Evolutionary conservation across 2,797 vertebrate species (phyloP).

Genomic region (Acanthopagrus latus): DNA sequence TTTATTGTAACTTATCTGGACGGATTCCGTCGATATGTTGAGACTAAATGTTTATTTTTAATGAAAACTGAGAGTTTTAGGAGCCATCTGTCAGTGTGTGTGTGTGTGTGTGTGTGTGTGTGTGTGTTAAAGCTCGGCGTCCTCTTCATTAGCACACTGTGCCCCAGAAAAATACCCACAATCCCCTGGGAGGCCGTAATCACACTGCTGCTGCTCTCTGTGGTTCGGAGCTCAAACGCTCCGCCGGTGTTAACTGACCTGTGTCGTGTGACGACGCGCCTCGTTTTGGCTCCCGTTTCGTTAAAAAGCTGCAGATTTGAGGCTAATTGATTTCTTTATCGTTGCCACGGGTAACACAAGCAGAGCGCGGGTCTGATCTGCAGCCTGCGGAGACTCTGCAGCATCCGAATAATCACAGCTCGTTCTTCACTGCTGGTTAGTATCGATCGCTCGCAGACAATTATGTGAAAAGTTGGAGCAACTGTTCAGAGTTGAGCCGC

Average conservation of each 20-base stretch:
- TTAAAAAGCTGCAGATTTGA: slow-evolving; percentile 4
- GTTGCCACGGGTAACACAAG: slow-evolving; percentile 18
- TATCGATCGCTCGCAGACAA: slow-evolving; percentile 17
- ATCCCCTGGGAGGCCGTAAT: slow-evolving; percentile 9
- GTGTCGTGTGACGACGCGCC: background rate
- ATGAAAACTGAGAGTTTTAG: too few relatives aligned
- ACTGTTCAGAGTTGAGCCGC: background rate
- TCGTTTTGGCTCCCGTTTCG: background rate
- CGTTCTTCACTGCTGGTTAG: slow-evolving; percentile 21
- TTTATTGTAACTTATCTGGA: background rate
- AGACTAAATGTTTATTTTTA: background rate
- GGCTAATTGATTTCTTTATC: slow-evolving; percentile 20
- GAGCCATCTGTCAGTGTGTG: slow-evolving; percentile 4
- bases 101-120: slow-evolving; percentile 16
- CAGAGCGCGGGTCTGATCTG: background rate
- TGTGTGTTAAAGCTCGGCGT: slow-evolving; percentile 6
- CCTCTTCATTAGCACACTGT: slow-evolving; percentile 17
- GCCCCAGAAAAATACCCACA: slow-evolving; percentile 33
- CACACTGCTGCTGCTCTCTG: background rate
- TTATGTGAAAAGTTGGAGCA: slow-evolving; percentile 21
- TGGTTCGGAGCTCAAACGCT: slow-evolving; percentile 7
- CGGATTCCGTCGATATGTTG: background rate
- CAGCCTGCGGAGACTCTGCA: slow-evolving; percentile 5
- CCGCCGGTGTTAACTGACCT: background rate
- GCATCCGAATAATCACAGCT: slow-evolving; percentile 13